These are phyloP conservation scores for Rhabdomys dilectus DNA, from an alignment of 2,113 vertebrate species.

Conservation along the genomic window DNA sequence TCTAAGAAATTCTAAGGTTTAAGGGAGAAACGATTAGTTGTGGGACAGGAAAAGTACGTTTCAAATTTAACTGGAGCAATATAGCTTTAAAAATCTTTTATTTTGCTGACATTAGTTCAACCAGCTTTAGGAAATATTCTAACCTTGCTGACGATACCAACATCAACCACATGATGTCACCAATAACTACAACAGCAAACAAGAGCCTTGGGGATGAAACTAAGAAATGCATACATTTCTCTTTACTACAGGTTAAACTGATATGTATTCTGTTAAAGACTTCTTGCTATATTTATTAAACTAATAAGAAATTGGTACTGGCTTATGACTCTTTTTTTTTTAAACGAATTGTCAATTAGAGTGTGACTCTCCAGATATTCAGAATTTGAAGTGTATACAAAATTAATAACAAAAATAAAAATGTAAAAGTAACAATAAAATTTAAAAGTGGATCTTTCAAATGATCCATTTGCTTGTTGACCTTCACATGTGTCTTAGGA, in stretches of 20 bases:
- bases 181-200: slow-evolving; percentile 56
- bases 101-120: slow-evolving; percentile 48
- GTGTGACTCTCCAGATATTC: not conserved
- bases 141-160: slow-evolving; percentile 62
- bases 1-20: not conserved
- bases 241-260: slow-evolving; percentile 53
- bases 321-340: not conserved
- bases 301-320: not conserved
- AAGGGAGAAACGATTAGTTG: not conserved
- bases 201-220: not conserved
- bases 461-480: slow-evolving; percentile 22
- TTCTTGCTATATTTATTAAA: slow-evolving; percentile 29
- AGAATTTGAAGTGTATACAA: not conserved
- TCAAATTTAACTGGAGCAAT: slow-evolving; percentile 8
- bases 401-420: slow-evolving; percentile 15
- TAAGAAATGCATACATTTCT: not conserved
- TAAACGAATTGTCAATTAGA: not conserved
- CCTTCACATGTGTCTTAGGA: not conserved
- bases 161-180: slow-evolving; percentile 68
- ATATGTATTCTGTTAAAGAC: not conserved
- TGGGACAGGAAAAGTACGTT: not conserved
- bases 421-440: slow-evolving; percentile 1
- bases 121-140: not conserved
- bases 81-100: slow-evolving; percentile 23
- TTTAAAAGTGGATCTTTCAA: slow-evolving; percentile 6